Percentiles rank a stretch among this genome's conserved stretches.
Conservation (phyloP, 2,888 invertebrate genomes). For the Erebia epiphron region DNA sequence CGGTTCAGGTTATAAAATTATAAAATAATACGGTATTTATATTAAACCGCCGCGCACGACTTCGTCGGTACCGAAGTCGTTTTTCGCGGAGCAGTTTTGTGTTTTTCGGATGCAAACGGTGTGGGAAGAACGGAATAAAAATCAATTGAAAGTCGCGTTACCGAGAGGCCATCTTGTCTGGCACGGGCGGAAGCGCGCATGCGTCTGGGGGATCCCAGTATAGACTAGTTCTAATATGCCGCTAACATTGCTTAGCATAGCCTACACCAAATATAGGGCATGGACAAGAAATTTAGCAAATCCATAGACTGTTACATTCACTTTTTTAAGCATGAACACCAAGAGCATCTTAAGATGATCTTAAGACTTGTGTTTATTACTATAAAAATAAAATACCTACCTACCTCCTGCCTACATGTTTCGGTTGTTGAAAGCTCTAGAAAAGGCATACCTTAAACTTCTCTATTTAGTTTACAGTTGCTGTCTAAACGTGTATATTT, state of each 20-base stretch:
- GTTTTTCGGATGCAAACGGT: slow-evolving; percentile 47
- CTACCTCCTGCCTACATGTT: not conserved
- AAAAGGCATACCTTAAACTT: not conserved
- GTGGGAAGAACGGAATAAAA: slow-evolving; percentile 61
- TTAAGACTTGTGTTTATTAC: not conserved
- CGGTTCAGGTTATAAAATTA: slow-evolving; percentile 33
- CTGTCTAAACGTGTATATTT: not conserved
- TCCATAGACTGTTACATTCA: slow-evolving; percentile 6
- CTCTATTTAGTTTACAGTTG: not conserved
- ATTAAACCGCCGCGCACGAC: slow-evolving; percentile 30
- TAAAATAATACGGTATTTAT: slow-evolving; percentile 30
- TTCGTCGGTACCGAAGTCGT: slow-evolving; percentile 25
- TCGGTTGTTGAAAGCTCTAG: not conserved
- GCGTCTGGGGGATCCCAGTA: slow-evolving; percentile 54
- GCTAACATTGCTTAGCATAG: slow-evolving; percentile 1
- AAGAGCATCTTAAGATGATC: not conserved
- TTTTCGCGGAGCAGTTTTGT: slow-evolving; percentile 31
- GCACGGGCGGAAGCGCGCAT: slow-evolving; percentile 60
- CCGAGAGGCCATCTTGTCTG: slow-evolving; percentile 72
- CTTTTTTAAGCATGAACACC: not conserved
- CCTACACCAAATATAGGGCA: slow-evolving; percentile 26
- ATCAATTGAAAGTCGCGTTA: slow-evolving; percentile 71
- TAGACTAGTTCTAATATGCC: slow-evolving; percentile 37
- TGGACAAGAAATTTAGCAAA: slow-evolving; percentile 12
- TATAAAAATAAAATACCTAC: no score